Base-by-base conservation (phyloP, 1,140 invertebrate genomes). In the Philaenus spumarius region DNA sequence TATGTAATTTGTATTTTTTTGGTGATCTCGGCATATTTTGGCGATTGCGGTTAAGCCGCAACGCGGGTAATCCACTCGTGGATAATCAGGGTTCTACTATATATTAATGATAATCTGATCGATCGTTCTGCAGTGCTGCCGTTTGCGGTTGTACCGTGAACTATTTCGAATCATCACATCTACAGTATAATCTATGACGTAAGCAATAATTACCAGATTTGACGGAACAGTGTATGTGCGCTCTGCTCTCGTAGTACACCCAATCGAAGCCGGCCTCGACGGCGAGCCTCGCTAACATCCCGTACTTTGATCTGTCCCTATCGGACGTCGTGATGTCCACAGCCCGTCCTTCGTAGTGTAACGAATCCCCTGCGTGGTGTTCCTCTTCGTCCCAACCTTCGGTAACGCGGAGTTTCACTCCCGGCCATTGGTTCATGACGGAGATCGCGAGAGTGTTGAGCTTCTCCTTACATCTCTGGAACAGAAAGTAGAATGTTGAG, bases 151-250 rank as follows among this genome's bases (percentile, higher is more conserved):
- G n/a, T n/a, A n/a, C n/a, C n/a, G n/a, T n/a, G n/a, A n/a, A n/a
- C n/a, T n/a, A n/a, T n/a, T n/a, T n/a, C n/a, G n/a, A n/a, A n/a
- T n/a, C n/a, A n/a, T n/a, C n/a, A n/a, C n/a, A n/a, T n/a, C n/a
- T n/a, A n/a, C n/a, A n/a, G n/a, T n/a, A n/a, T n/a, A n/a, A n/a
- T n/a, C n/a, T n/a, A n/a, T n/a, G n/a, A n/a, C n/a, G n/a, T n/a
- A n/a, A n/a, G n/a, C n/a, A n/a, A n/a, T n/a, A n/a, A n/a, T n/a
- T 80, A 98, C 95, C 95, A 83, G 94, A 95, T 78, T 95, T 96
- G 47, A 97, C 94, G 26, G 94, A 97, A 74, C 93, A 96, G 74
- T 98, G 95, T 68, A 98, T 95, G 70, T 97, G 92, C 14, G 89
- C 85, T 59, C 92, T 81, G 68, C 89, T 90, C 73, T 97, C 93